These are phyloP conservation scores for Cryptomyrus ogoouensis DNA, from an alignment of 2,113 vertebrate species.

Conservation along the genomic window DNA sequence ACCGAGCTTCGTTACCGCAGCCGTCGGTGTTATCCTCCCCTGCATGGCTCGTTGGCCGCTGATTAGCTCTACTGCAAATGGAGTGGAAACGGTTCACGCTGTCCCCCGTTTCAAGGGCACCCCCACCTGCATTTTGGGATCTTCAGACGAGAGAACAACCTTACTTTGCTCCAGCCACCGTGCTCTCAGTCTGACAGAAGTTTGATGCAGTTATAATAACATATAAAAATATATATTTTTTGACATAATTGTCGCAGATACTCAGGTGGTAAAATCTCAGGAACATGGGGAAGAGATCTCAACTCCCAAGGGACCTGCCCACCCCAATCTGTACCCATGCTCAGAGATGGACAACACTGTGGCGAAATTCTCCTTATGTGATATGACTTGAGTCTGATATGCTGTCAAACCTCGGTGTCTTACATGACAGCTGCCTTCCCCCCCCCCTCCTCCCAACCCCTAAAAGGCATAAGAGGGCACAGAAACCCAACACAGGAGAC, in stretches of 20 bases:
- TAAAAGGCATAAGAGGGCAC: background rate
- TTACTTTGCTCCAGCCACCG: background rate
- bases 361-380: background rate
- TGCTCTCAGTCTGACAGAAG: background rate
- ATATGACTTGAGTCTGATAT: background rate
- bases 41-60: conserved; percentile 55
- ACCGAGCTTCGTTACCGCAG: conserved; percentile 48
- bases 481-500: background rate
- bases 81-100: conserved; percentile 47
- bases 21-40: conserved; percentile 50
- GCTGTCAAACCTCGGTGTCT: background rate
- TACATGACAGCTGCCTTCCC: background rate
- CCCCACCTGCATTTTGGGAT: conserved; percentile 24
- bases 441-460: background rate
- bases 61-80: conserved; percentile 54
- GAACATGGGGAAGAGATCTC: background rate
- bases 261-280: background rate
- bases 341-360: background rate
- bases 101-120: conserved; percentile 35
- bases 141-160: background rate
- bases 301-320: background rate
- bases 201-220: background rate
- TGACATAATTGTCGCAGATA: background rate
- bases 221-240: background rate
- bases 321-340: background rate